A percentile compares a stretch with the other conserved stretches of the same genome.
Evolutionary conservation across 2,797 vertebrate species (phyloP).

Genomic region (Ctenosaura bakeri): DNA sequence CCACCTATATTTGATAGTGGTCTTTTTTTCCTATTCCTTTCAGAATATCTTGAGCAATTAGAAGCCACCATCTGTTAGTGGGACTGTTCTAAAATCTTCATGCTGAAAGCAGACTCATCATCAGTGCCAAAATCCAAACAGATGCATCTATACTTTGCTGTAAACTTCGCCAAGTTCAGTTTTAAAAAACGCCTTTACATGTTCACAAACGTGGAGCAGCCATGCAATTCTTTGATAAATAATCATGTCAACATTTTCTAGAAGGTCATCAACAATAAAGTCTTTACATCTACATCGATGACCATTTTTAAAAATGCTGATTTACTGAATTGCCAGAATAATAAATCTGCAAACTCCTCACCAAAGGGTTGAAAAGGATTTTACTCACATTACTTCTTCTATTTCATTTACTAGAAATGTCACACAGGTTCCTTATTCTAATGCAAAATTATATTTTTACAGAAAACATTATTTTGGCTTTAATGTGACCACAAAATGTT

Average conservation of each 20-base stretch:
- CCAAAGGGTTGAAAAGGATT: neutral
- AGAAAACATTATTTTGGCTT: neutral
- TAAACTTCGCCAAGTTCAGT: neutral
- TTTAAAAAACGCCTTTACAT: neutral
- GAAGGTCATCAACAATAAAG: neutral
- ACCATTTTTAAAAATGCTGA: neutral
- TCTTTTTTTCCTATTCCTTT: neutral
- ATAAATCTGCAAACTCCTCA: neutral
- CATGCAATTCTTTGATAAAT: neutral
- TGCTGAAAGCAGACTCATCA: neutral
- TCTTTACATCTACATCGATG: neutral
- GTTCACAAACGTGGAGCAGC: neutral
- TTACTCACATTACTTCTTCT: neutral
- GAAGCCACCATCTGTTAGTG: neutral
- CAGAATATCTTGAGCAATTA: neutral
- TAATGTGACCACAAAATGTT: neutral
- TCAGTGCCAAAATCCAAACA: too few species aligned
- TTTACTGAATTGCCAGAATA: neutral
- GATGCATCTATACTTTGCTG: neutral
- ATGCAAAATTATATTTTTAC: neutral
- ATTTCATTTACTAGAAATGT: neutral
- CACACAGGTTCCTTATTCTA: neutral
- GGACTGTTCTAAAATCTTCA: neutral
- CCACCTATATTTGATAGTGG: neutral
- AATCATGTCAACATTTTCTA: neutral